These are phyloP conservation scores for Torymus auratus DNA, from an alignment of 2,888 invertebrate species.

Conservation along the genomic window DNA sequence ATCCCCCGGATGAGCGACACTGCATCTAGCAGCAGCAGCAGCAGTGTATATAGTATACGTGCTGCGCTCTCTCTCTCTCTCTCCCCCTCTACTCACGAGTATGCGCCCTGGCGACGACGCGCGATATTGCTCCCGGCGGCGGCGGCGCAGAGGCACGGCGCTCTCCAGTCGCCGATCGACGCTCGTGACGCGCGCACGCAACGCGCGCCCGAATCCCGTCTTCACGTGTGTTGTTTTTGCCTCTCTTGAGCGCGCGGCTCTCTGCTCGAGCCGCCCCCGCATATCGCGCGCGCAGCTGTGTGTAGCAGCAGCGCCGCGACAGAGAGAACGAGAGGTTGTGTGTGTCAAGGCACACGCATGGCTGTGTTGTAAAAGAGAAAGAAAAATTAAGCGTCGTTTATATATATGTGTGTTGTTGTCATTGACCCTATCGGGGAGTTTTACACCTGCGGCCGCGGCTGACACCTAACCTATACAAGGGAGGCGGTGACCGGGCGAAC, in stretches of 20 bases:
- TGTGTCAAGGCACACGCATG: too few species aligned
- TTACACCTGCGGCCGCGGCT: too few species aligned
- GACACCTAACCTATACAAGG: too few species aligned
- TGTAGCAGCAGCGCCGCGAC: too few species aligned
- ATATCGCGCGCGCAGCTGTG: not conserved
- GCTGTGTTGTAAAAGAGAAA: too few species aligned
- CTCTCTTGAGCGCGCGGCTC: not conserved
- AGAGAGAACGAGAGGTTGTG: too few species aligned
- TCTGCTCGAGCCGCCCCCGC: not conserved
- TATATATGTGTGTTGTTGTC: too few species aligned
- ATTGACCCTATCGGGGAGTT: too few species aligned
- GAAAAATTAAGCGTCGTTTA: too few species aligned
- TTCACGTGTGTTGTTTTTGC: conserved; percentile 21
- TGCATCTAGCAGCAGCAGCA: conserved; percentile 1
- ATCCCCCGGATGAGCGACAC: conserved; percentile 54
- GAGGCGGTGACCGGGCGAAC: too few species aligned
- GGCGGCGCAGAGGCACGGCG: conserved; percentile 10
- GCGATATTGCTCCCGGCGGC: conserved; percentile 32
- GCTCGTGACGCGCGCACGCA: conserved; percentile 45
- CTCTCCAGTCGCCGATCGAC: conserved; percentile 55
- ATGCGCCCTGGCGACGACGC: conserved; percentile 50
- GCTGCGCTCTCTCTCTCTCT: not conserved
- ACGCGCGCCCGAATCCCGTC: not conserved
- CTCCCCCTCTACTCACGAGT: conserved; percentile 20
- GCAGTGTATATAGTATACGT: too few species aligned